A percentile compares a stretch with the other conserved stretches of the same genome.
Evolutionary conservation across 2,888 invertebrate genomes (phyloP).

Genomic region (Cephus pulcher): DNA sequence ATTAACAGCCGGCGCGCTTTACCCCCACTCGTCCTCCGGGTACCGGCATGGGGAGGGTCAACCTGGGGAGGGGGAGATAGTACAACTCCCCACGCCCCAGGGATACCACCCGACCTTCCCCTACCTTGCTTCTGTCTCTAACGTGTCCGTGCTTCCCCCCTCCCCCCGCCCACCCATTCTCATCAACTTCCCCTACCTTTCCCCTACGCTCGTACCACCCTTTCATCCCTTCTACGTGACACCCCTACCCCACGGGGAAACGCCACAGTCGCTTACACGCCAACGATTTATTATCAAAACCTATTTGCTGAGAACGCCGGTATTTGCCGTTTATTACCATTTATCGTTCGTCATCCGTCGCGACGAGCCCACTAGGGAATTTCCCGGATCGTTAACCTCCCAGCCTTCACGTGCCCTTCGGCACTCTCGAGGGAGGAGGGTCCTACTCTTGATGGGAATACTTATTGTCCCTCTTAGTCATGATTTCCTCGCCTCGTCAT

Average conservation of each 20-base stretch:
- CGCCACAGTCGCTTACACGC: conserved; percentile 11
- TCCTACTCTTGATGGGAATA: not conserved
- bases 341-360: conserved; percentile 40
- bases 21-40: conserved; percentile 20
- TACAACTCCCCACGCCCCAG: not conserved
- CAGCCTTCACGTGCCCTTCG: not conserved
- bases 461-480: not conserved
- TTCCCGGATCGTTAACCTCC: conserved; percentile 21
- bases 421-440: not conserved
- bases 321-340: conserved; percentile 41
- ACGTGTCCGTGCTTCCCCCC: not conserved
- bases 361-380: conserved; percentile 22
- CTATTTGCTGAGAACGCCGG: conserved; percentile 43
- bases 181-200: not conserved
- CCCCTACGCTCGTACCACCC: not conserved
- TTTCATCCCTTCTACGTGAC: not conserved
- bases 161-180: no score
- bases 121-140: not conserved
- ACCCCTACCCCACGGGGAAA: not conserved
- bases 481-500: not conserved
- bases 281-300: conserved; percentile 43
- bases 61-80: no score
- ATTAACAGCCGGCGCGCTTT: conserved; percentile 29
- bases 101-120: not conserved
- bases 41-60: not conserved